These are phyloP conservation scores for Coregonus sp. DNA, from an alignment of 2,797 vertebrate genomes.

Conservation along the genomic window DNA sequence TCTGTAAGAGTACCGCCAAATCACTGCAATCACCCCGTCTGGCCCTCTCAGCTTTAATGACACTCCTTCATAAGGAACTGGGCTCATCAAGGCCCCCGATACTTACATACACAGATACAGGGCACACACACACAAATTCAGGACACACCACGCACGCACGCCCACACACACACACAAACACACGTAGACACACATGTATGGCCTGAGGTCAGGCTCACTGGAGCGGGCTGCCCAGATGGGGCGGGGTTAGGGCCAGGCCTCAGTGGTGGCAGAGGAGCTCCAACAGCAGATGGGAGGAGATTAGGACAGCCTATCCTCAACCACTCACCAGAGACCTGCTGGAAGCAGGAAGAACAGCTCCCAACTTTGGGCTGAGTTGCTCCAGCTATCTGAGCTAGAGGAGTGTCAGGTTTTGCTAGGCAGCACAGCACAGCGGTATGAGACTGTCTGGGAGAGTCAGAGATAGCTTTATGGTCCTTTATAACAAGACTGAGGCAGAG, in stretches of 20 bases:
- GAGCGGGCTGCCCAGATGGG: constrained; percentile 61
- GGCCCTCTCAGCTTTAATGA: constrained; percentile 75
- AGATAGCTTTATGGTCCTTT: background rate
- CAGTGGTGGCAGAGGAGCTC: constrained; percentile 67
- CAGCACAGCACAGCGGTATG: constrained; percentile 24
- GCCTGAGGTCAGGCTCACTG: constrained; percentile 60
- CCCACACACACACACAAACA: constrained; percentile 8
- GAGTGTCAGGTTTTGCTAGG: constrained; percentile 41
- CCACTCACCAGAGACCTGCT: constrained; percentile 29
- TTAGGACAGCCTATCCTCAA: constrained; percentile 59
- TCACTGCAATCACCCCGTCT: constrained; percentile 78
- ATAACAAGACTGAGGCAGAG: background rate
- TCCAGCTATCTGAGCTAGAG: constrained; percentile 34
- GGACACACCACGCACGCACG: background rate
- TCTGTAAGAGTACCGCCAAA: constrained; percentile 71
- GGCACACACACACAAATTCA: constrained; percentile 30
- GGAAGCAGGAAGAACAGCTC: constrained; percentile 1
- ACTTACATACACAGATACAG: constrained; percentile 13
- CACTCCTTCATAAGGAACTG: constrained; percentile 76
- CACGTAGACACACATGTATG: constrained; percentile 20
- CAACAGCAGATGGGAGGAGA: constrained; percentile 76
- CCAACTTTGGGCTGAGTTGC: constrained; percentile 16
- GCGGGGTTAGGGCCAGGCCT: constrained; percentile 56
- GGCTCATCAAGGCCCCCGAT: constrained; percentile 67
- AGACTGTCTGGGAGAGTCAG: background rate